Percentiles rank a stretch among this genome's conserved stretches.
phyloP scores from a whole-genome alignment of 2,888 invertebrate genomes.

The Orthosia gothica region DNA sequence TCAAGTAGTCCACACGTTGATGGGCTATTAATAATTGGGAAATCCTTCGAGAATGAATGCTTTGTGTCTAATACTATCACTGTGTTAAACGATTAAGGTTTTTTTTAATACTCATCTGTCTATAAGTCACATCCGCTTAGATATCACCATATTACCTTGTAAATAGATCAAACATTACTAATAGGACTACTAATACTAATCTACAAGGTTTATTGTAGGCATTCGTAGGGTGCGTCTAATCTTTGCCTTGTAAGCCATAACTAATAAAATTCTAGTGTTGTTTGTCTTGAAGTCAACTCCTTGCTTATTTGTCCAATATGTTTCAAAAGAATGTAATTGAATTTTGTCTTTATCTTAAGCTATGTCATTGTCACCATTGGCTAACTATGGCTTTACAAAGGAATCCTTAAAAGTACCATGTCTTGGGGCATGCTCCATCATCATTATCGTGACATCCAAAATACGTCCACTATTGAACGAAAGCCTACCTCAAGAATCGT shows the following conservation, averaged over 20 bases:
- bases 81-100: not conserved
- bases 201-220: conserved; percentile 46
- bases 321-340: not conserved
- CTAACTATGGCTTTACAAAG: not conserved
- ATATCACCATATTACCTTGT: conserved; percentile 55
- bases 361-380: not conserved
- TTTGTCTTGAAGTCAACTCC: conserved; percentile 12
- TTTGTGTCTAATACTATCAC: not conserved
- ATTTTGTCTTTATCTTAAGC: not conserved
- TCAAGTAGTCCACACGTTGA: no score
- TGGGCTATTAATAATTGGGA: not conserved
- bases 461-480: not conserved
- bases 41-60: not conserved
- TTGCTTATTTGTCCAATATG: not conserved
- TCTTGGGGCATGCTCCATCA: not conserved
- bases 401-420: not conserved
- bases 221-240: conserved; percentile 40
- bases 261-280: conserved; percentile 29
- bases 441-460: not conserved
- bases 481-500: not conserved
- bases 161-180: conserved; percentile 58
- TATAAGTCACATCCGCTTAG: conserved; percentile 50
- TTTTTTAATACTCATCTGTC: conserved; percentile 23
- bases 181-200: conserved; percentile 37
- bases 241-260: conserved; percentile 45